Evolutionary conservation across 2,888 invertebrate species (phyloP).

Genomic region (Thysanoteuthis rhombus): DNA sequence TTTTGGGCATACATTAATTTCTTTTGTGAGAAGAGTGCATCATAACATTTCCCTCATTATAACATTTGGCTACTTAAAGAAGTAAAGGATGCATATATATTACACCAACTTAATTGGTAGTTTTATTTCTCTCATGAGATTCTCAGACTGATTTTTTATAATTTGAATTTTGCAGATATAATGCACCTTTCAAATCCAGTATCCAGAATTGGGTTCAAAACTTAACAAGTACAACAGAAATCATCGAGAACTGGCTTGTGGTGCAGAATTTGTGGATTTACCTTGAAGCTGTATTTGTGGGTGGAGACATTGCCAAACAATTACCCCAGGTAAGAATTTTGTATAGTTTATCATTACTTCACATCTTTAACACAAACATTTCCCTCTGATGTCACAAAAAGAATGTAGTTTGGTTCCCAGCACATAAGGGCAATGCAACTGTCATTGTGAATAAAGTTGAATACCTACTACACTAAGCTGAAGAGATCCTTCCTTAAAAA

Average conservation of each 20-base stretch:
- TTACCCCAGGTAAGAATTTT: slow-evolving; percentile 73
- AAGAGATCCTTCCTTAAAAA: too few species aligned
- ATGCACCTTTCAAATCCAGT: slow-evolving; percentile 94
- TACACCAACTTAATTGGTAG: background rate
- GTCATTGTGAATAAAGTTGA: too few species aligned
- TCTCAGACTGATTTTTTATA: background rate
- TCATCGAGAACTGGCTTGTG: slow-evolving; percentile 93
- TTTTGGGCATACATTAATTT: too few species aligned
- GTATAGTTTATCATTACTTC: background rate
- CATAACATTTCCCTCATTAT: too few species aligned
- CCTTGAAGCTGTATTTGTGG: slow-evolving; percentile 95
- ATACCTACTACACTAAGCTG: too few species aligned
- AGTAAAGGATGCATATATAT: background rate
- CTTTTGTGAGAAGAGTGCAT: too few species aligned
- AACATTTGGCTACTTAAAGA: too few species aligned
- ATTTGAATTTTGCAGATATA: slow-evolving; percentile 74
- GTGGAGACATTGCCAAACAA: slow-evolving; percentile 97
- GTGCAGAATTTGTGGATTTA: slow-evolving; percentile 99
- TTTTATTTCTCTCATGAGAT: background rate
- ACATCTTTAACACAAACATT: background rate
- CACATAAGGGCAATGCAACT: too few species aligned
- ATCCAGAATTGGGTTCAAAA: slow-evolving; percentile 97
- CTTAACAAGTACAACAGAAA: slow-evolving; percentile 94
- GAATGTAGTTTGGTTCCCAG: too few species aligned
- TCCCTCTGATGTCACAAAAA: background rate